These are phyloP conservation scores for Neotragus pygmaeus DNA, from an alignment of 2,113 vertebrate genomes.

Conservation along the genomic window DNA sequence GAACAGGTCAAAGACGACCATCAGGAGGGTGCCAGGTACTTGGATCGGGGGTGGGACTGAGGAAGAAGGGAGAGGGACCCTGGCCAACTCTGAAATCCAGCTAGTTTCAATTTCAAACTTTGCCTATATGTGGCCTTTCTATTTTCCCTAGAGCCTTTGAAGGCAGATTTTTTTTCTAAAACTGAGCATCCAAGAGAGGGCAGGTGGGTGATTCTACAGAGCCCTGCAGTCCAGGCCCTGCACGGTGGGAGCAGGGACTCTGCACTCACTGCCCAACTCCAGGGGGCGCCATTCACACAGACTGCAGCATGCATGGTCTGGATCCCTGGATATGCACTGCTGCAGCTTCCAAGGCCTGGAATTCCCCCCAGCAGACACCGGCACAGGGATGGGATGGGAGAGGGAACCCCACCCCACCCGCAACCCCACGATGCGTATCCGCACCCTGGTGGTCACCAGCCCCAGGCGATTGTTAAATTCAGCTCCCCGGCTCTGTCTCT, in stretches of 20 bases:
- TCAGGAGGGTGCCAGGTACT: not conserved
- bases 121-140: not conserved
- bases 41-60: not conserved
- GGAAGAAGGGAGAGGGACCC: not conserved
- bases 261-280: accelerated
- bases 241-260: accelerated
- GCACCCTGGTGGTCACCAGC: not conserved
- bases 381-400: too few species aligned
- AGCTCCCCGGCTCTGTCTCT: not conserved
- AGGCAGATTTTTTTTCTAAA: not conserved
- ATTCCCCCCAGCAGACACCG: not conserved
- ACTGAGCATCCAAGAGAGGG: not conserved
- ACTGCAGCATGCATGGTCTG: accelerated
- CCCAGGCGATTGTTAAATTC: not conserved
- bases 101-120: not conserved
- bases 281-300: not conserved
- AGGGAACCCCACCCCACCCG: not conserved
- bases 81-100: not conserved
- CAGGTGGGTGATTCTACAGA: not conserved
- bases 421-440: not conserved
- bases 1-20: not conserved
- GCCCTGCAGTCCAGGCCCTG: not conserved
- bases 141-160: not conserved
- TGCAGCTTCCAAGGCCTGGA: not conserved
- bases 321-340: not conserved